These are phyloP conservation scores for Chinchilla lanigera DNA, from an alignment of 2,113 vertebrate species.

Conservation along the genomic window DNA sequence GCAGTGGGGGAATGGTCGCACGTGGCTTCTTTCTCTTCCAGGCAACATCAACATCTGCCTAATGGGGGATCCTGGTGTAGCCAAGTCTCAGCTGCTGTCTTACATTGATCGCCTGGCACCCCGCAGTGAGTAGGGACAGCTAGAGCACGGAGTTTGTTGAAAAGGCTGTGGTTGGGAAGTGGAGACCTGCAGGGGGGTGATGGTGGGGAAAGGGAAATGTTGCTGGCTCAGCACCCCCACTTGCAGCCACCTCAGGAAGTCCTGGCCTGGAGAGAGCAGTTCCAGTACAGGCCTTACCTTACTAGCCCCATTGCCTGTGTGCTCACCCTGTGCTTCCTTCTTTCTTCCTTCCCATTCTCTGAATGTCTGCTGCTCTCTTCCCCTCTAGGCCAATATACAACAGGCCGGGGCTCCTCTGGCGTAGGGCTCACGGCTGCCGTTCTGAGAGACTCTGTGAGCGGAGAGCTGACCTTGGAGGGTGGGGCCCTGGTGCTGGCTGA, in stretches of 20 bases:
- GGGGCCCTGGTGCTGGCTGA: constrained; percentile 95
- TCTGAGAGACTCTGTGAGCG: constrained; percentile 91
- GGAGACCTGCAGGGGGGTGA: neutral
- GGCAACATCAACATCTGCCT: constrained; percentile 96
- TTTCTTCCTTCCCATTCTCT: neutral
- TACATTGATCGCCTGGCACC: constrained; percentile 96
- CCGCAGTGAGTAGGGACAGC: constrained; percentile 89
- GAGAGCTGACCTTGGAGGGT: constrained; percentile 94
- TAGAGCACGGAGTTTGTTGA: neutral
- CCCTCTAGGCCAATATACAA: constrained; percentile 94
- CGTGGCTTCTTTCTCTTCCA: constrained; percentile 61
- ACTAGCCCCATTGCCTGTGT: rapidly evolving
- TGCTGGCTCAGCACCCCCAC: rapidly evolving
- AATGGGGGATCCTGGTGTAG: constrained; percentile 97
- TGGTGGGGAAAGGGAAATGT: neutral
- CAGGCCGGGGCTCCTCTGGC: constrained; percentile 94
- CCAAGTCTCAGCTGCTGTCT: constrained; percentile 95
- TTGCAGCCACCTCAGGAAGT: neutral
- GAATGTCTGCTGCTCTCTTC: neutral
- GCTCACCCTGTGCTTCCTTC: rapidly evolving
- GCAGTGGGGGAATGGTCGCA: neutral
- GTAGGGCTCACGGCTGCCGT: constrained; percentile 95
- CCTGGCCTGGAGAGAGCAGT: neutral
- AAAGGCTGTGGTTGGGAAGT: too few species aligned
- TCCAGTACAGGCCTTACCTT: neutral